Percentiles rank a stretch among this genome's conserved stretches.
phyloP scores from a whole-genome alignment of 2,797 vertebrate genomes.

The Heteromormyrus szaboi region DNA sequence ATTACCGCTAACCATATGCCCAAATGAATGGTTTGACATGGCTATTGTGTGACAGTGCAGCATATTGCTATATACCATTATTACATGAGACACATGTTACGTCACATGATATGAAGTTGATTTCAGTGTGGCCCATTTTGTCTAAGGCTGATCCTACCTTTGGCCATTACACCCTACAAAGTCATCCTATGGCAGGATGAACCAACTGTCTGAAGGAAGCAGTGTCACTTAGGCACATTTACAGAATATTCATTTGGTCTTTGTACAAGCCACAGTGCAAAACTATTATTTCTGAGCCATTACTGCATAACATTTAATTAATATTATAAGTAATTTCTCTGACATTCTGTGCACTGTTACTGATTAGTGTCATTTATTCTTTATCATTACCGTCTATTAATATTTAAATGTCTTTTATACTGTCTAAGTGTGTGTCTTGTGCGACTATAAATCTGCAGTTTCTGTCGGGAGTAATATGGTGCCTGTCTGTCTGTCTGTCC shows the following conservation, averaged over 20 bases:
- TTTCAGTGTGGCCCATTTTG: neutral
- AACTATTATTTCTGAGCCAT: neutral
- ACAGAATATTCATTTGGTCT: neutral
- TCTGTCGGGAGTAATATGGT: neutral
- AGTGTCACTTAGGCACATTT: neutral
- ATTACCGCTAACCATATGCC: neutral
- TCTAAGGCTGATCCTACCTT: neutral
- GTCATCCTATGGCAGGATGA: neutral
- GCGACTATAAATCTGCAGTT: neutral
- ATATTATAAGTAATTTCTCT: neutral
- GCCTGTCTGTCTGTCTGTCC: neutral
- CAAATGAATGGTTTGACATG: neutral
- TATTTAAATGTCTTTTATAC: neutral
- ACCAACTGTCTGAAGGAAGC: neutral
- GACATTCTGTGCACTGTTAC: neutral
- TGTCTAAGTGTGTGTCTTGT: neutral
- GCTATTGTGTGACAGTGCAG: neutral
- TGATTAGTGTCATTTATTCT: neutral
- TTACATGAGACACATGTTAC: neutral
- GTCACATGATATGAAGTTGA: neutral
- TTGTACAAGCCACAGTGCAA: neutral
- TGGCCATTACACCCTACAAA: neutral
- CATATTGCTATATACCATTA: neutral
- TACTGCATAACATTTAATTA: neutral
- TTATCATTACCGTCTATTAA: neutral